Base-by-base conservation (phyloP, 1,140 invertebrate genomes). In the Intoshia linei region DNA sequence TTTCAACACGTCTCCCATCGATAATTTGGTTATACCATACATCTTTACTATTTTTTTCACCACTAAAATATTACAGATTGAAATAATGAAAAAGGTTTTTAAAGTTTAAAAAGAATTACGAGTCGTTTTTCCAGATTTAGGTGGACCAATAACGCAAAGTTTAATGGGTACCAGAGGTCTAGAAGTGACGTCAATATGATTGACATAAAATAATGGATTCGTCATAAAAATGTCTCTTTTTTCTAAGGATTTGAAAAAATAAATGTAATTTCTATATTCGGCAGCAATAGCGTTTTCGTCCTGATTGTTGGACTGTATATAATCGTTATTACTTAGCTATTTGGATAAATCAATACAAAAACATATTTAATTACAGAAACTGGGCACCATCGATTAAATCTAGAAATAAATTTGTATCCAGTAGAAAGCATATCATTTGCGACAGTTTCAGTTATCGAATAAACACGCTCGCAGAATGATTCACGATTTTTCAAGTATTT, bases 301-400 rank as follows among this genome's bases (percentile, higher is more conserved):
- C 13, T 47, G 46, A 13, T 51, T 52, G 41, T 45, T 50, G 27
- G 54, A 48, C 42, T 54, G 54, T 23, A 57, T 50, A 40, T 48
- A 50, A 13, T 50, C 49, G 3, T 50, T 51, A 22, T 56, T 52
- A 19, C 44, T 38, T 4, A 55, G 37, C 53, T 57, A 38, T n/a
- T 45, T 43, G 5, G 35, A 39, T 14, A 14, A 15, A 23, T 30
- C 17, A 29, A 36, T 25, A 33, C 7, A 20, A 22, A 35, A 34
- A 14, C 17, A 33, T 24, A 11, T 30, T 14, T 24, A 36, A 37
- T 36, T 41, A 56, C 55, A 42, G 46, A 45, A 3, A 59, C 52
- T 23, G 57, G 57, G 45, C 54, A 56, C 55, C 55, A 58, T 34
- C 50, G 41, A 11, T 54, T 54, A 46, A 59, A 59, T 38, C 52